Percentiles rank a stretch among this genome's conserved stretches.
These are phyloP conservation scores for Hydrochoerus hydrochaeris DNA, from an alignment of 2,113 vertebrate genomes.

Conservation along the genomic window DNA sequence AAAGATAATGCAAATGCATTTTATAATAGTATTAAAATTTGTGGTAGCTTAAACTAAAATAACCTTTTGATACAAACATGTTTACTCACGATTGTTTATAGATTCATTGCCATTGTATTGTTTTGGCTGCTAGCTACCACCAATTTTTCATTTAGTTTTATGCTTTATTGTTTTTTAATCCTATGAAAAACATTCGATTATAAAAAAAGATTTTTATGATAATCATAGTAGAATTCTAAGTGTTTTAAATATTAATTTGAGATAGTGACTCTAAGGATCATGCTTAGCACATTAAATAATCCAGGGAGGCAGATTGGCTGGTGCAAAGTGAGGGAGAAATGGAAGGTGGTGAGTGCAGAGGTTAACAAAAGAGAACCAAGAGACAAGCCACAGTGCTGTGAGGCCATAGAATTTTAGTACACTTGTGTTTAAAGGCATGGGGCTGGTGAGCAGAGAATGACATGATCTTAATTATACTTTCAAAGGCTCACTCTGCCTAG, in stretches of 20 bases:
- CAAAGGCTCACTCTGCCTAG: neutral
- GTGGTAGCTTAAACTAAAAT: conserved; percentile 46
- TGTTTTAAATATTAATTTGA: conserved; percentile 45
- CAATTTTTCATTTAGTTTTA: conserved; percentile 60
- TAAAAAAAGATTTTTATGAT: conserved; percentile 41
- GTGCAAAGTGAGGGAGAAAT: neutral
- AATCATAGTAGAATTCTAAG: neutral
- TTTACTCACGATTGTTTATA: conserved; percentile 64
- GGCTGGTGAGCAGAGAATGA: neutral
- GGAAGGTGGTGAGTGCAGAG: neutral
- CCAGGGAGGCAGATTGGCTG: neutral
- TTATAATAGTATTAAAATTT: conserved; percentile 70
- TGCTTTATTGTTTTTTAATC: conserved; percentile 39
- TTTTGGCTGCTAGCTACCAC: conserved; percentile 52
- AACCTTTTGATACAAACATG: conserved; percentile 63
- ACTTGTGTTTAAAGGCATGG: neutral
- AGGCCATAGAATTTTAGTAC: conserved; percentile 1
- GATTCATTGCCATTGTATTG: conserved; percentile 57
- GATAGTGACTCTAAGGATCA: conserved; percentile 5
- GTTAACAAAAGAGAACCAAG: neutral
- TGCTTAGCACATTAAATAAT: neutral
- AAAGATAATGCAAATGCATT: conserved; percentile 58
- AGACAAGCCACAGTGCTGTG: neutral
- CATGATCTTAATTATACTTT: neutral
- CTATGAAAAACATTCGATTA: conserved; percentile 33